Conservation (phyloP, 2,888 invertebrate genomes). For the Xestia ashworthii region DNA sequence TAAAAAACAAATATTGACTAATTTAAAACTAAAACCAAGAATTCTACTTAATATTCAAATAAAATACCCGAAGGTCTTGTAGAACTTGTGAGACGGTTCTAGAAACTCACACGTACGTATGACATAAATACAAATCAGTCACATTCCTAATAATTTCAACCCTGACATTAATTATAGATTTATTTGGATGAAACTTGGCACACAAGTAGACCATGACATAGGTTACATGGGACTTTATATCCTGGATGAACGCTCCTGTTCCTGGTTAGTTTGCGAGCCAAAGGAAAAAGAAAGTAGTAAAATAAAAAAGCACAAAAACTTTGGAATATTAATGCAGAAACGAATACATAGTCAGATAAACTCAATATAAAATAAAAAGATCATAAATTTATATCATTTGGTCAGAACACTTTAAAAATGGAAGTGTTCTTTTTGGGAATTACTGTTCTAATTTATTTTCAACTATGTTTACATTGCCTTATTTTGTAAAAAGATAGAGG, state of each 20-base stretch:
- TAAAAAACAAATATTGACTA: constrained; percentile 10
- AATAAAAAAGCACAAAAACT: not conserved
- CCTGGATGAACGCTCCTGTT: not conserved
- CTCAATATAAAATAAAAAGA: not conserved
- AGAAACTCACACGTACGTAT: constrained; percentile 44
- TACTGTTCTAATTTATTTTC: not conserved
- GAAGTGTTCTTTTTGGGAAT: not conserved
- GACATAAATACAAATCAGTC: constrained; percentile 15
- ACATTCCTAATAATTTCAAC: constrained; percentile 25
- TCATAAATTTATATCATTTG: not conserved
- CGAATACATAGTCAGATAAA: not conserved
- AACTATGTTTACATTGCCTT: fast-evolving
- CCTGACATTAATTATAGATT: constrained; percentile 31
- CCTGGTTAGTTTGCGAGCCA: not conserved
- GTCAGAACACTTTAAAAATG: not conserved
- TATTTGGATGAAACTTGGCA: not conserved
- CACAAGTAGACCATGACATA: not conserved
- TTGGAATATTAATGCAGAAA: not conserved
- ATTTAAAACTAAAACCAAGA: constrained; percentile 10
- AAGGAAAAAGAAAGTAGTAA: not conserved
- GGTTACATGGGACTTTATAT: not conserved
- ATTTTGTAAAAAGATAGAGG: not conserved
- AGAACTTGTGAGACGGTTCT: constrained; percentile 33
- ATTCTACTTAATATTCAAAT: constrained; percentile 21
- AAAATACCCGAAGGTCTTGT: constrained; percentile 37